Conservation (phyloP, 53 echinoderm and acorn worm genomes). For the Crossaster papposus region DNA sequence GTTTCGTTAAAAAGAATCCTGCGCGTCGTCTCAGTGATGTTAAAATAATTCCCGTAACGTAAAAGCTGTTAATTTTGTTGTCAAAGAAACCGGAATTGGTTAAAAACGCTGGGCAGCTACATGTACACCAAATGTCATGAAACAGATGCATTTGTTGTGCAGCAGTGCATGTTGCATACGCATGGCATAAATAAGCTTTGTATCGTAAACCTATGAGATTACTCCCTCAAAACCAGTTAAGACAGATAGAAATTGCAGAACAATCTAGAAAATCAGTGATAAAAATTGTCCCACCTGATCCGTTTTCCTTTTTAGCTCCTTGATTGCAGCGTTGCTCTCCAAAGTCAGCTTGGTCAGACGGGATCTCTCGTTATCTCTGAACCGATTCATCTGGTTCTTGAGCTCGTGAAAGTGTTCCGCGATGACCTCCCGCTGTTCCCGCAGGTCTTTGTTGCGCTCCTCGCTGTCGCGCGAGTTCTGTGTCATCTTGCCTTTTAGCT, state of each 20-base stretch:
- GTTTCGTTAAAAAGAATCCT: too few species aligned
- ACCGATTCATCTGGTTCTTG: conserved; percentile 92
- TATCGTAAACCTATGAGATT: too few species aligned
- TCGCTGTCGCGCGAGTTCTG: conserved; percentile 96
- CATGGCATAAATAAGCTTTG: too few species aligned
- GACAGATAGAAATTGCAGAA: neutral
- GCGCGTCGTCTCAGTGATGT: too few species aligned
- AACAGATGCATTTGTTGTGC: too few species aligned
- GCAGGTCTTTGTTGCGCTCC: conserved; percentile 86
- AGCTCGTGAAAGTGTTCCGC: conserved; percentile 93
- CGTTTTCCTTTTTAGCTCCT: conserved; percentile 81
- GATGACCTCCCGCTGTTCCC: conserved; percentile 91
- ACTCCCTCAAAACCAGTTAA: too few species aligned
- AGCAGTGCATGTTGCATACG: too few species aligned
- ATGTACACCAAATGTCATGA: too few species aligned
- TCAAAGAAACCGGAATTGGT: too few species aligned
- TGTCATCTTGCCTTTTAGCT: conserved; percentile 94
- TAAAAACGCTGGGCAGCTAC: too few species aligned
- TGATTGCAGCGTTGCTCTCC: conserved; percentile 86
- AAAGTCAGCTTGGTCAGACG: conserved; percentile 91
- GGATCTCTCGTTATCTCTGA: conserved; percentile 87
- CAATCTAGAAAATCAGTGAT: neutral
- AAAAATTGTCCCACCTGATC: conserved; percentile 70
- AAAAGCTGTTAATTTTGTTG: too few species aligned
- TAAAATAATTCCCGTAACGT: too few species aligned